Evolutionary conservation across 1,140 invertebrate genomes (phyloP), one percentile per base, ranked within the genome.

Genomic region (Lutraria rhynchaena): DNA sequence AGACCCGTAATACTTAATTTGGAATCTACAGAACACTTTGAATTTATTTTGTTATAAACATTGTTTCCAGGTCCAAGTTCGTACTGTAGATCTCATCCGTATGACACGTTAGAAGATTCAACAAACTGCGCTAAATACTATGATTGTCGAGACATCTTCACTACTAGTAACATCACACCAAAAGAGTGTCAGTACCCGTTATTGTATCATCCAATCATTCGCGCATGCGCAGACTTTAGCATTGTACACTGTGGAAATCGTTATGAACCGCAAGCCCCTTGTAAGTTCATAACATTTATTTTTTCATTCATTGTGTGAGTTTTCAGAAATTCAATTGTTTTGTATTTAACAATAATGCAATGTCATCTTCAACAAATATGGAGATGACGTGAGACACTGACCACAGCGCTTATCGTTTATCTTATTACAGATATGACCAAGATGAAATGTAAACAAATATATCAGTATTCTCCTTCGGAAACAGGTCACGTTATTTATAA

Each of bases 161-260:
- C 75, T 83, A 31, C 49, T 1, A 17, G 44, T 9, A 2, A 49
- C n/a, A 55, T 65, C 5, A 29, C 37, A 15, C 29, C 57, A n/a
- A 74, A 73, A 41, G 89, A 90, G 49, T 90, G 89, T 77, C 80
- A 83, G 9, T 90, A 89, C 49, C 89, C 89, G 0, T 80, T 87
- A 33, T 80, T 90, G 2, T 90, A 87, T 80, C 86, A 87, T 49
- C 61, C 60, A 13, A 63, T 81, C 7, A 85, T 85, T 0, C 35
- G 57, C 7, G 80, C 61, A 19, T 90, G 89, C 75, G 63, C 85
- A 53, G 82, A 87, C 33, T 90, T 87, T 75, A 84, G 78, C 46
- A 85, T 85, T 46, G 88, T 90, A 1, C 29, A 83, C 5, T 90
- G 89, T 82, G 58, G 65, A 41, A 33, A 49, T 35, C 55, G 83